Conservation (phyloP, 1,140 invertebrate genomes). For the Varroa destructor region DNA sequence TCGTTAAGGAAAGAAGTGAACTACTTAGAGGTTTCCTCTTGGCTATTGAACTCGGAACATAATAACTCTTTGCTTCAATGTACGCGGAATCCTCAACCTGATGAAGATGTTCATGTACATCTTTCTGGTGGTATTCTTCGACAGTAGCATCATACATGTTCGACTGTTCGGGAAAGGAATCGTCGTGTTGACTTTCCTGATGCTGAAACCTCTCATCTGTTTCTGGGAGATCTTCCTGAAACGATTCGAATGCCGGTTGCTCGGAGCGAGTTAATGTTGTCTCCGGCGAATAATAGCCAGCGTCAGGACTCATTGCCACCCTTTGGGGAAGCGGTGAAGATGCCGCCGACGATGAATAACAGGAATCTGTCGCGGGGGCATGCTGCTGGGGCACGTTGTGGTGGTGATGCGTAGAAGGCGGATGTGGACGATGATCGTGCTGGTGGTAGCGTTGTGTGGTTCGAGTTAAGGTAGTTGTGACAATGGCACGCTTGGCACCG, state of each 20-base stretch:
- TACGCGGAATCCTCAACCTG: neutral
- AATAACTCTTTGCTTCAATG: constrained; percentile 6
- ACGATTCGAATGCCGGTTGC: neutral
- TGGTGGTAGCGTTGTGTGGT: too few relatives aligned
- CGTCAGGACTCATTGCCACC: constrained; percentile 8
- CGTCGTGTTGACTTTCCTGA: too few relatives aligned
- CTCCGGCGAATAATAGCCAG: constrained; percentile 22
- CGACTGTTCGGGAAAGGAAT: too few relatives aligned
- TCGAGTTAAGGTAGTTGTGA: too few relatives aligned
- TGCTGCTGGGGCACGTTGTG: too few relatives aligned
- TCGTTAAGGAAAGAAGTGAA: neutral
- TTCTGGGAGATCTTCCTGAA: neutral
- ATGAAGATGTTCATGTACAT: too few relatives aligned
- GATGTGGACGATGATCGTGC: too few relatives aligned
- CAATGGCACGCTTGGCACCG: too few relatives aligned
- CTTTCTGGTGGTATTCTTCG: too few relatives aligned
- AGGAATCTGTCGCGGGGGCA: neutral
- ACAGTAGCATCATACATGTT: too few relatives aligned
- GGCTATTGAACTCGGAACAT: constrained; percentile 12
- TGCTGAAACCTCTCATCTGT: too few relatives aligned
- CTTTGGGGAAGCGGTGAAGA: constrained; percentile 11
- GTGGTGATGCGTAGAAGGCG: too few relatives aligned
- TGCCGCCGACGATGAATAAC: constrained; percentile 17
- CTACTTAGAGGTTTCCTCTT: constrained; percentile 18
- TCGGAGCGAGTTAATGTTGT: constrained; percentile 15